Evolutionary conservation across 2,797 vertebrate species (phyloP), one percentile per base, ranked within the genome.

Genomic region (Acestrorhynchus altus): DNA sequence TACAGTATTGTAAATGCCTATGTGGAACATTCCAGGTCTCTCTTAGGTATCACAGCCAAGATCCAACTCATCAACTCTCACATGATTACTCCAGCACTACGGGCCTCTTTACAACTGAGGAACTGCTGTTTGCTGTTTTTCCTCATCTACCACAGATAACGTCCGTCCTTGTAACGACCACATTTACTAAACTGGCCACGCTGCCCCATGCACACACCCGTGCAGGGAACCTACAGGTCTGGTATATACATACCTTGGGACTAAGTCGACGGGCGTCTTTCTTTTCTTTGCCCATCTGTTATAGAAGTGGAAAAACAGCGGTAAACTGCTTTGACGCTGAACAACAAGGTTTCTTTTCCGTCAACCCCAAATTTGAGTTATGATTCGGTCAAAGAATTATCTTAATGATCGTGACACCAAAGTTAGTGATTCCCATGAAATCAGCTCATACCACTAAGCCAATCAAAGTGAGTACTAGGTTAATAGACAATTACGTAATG

Each of bases 251-350:
- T 94, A 95, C 94, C 94, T 93, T 92, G 92, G 90, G 87, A 90
- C 92, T 93, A 95, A 93, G 92, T 92, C 93, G 93, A 93, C 91
- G 91, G 93, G 93, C 92, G 92, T 91, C 94, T 94, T 94, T 94
- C 94, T 94, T 94, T 95, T 95, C 94, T 95, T 95, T 94, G 92
- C 92, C 93, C 92, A 95, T 95, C 94, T 95, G 92, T 95, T 92
- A 94, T 95, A 95, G 91, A 95, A 94, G 93, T 94, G 93, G 93
- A 94, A 94, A 94, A 94, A 94, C 92, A 94, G 94, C 93, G 84
- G 91, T 93, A 90, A 95, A 94, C 93, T 94, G 91, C 89, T 91
- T 88, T 87, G 81, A 82, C 81, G 90, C 86, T 91, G 83, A 86
- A 92, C 83, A 92, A 88, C 88, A 83, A 85, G 79, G 81, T 84